Evolutionary conservation across 2,113 vertebrate species (phyloP), one percentile per base, ranked within the genome.

Genomic region (Pampusana beccarii): DNA sequence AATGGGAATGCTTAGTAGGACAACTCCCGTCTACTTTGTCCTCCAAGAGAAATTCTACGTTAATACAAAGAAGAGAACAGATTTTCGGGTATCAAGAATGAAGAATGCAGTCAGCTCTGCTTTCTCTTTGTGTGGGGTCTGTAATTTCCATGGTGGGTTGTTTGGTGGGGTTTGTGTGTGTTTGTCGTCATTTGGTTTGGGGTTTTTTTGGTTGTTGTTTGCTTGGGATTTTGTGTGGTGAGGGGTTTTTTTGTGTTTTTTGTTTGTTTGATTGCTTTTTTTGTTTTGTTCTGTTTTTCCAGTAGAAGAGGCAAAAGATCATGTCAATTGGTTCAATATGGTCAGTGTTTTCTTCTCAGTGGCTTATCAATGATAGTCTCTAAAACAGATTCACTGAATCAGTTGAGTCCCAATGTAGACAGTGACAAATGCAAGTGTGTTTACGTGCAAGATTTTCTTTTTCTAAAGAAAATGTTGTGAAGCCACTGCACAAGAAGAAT

Each of bases 371-470:
- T 61, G 44, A 57, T 38, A 31, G 20, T 34, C 33, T 69, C 60
- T 75, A 71, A 85, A 94, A 83, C 24, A 92, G 72, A 69, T 90
- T 91, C 88, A 58, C 51, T 77, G 56, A 77, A 88, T 93, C 62
- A 64, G 67, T 71, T 0, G 0, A 61, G 61, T 78, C 31, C 38
- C 16, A 11, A 0, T 42, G 28, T 2, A 84, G 86, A 79, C 48
- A 93, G 72, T 92, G 90, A 94, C 44, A 90, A 94, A 93, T 92
- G 31, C 56, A 82, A 60, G 38, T 56, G 46, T 78, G 29, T 83
- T 95, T 85, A 40, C 0, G 7, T 77, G 66, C 65, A 75, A 54
- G 9, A 7, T 61, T 93, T 93, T 78, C 16, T 90, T 95, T 92
- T 78, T 66, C 48, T 64, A 74, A 67, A 86, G 40, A 48, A 94